Percentiles rank a stretch among this genome's conserved stretches.
phyloP scores from a whole-genome alignment of 37 sponge, comb jelly and placozoan genomes.

The Cliona cf. orientalis region DNA sequence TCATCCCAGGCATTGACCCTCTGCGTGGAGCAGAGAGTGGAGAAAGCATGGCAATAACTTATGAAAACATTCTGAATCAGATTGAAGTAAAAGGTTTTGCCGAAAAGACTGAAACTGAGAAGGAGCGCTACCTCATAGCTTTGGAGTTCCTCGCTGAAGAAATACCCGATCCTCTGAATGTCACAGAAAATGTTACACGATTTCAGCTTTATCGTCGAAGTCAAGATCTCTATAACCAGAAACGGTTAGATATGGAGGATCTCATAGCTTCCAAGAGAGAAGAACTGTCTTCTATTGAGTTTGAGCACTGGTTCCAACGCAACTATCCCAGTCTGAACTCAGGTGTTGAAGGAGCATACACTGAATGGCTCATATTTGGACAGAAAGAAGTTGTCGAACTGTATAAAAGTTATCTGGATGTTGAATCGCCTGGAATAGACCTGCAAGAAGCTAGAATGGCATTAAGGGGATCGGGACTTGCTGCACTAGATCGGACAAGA shows the following conservation, averaged over 20 bases:
- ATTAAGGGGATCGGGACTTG: conserved; percentile 39
- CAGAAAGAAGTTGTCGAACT: conserved; percentile 56
- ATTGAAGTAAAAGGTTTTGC: conserved; percentile 42
- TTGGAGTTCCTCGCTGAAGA: conserved; percentile 19
- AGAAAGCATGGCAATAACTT: conserved; percentile 48
- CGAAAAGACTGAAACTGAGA: conserved; percentile 19
- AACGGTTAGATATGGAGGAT: conserved; percentile 46
- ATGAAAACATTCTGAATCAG: conserved; percentile 38
- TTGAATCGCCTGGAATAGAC: conserved; percentile 33
- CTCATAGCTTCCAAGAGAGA: conserved; percentile 12
- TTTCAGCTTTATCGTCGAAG: conserved; percentile 30
- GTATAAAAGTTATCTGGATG: conserved; percentile 44
- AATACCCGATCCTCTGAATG: conserved; percentile 46
- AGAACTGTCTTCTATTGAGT: conserved; percentile 9
- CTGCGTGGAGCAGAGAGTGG: conserved; percentile 49
- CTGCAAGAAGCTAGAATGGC: conserved; percentile 50
- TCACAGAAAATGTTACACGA: conserved; percentile 20
- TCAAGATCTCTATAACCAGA: conserved; percentile 38
- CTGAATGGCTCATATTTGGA: conserved; percentile 59
- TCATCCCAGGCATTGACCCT: conserved; percentile 46
- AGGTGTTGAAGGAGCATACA: conserved; percentile 50
- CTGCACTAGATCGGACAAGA: conserved; percentile 53
- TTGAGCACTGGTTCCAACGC: conserved; percentile 55
- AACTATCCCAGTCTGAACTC: conserved; percentile 43
- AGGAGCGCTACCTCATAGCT: conserved; percentile 21